phyloP scores from a whole-genome alignment of 2,113 vertebrate species.

The Holacanthus passer region DNA sequence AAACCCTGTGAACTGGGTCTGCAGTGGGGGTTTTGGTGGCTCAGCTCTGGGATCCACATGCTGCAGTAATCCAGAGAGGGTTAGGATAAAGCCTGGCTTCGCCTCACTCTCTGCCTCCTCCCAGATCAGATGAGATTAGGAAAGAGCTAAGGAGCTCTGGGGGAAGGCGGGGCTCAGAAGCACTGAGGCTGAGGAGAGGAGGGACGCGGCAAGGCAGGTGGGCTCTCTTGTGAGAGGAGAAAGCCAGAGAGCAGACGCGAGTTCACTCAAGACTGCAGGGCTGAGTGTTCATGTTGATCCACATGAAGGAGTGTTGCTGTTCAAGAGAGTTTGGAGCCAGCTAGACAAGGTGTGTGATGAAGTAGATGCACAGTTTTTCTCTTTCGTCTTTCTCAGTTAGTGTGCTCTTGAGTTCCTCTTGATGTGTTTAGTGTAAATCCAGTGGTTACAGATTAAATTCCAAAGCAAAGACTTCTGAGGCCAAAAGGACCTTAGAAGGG shows the following conservation, averaged over 20 bases:
- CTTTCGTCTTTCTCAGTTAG: neutral
- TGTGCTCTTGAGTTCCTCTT: neutral
- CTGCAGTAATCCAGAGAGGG: constrained; percentile 74
- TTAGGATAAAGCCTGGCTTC: constrained; percentile 71
- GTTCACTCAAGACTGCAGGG: neutral
- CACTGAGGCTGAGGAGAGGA: constrained; percentile 51
- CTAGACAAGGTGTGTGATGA: constrained; percentile 29
- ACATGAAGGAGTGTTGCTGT: constrained; percentile 17
- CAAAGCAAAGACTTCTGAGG: neutral
- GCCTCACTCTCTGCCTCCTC: constrained; percentile 73
- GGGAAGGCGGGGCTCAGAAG: constrained; percentile 56
- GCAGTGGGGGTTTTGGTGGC: constrained; percentile 49
- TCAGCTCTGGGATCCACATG: constrained; percentile 57
- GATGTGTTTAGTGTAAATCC: neutral
- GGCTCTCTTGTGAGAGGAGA: constrained; percentile 43
- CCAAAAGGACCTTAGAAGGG: neutral
- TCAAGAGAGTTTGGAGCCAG: constrained; percentile 27
- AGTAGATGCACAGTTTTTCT: neutral
- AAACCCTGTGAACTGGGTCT: constrained; percentile 34
- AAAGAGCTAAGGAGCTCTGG: constrained; percentile 67
- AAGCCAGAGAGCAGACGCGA: constrained; percentile 11
- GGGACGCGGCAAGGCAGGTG: constrained; percentile 60
- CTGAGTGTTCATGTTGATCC: constrained; percentile 1
- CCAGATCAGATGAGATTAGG: constrained; percentile 79
- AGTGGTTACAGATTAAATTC: neutral